These are phyloP conservation scores for Tupaia tana DNA, from an alignment of 2,113 vertebrate species.

Conservation along the genomic window DNA sequence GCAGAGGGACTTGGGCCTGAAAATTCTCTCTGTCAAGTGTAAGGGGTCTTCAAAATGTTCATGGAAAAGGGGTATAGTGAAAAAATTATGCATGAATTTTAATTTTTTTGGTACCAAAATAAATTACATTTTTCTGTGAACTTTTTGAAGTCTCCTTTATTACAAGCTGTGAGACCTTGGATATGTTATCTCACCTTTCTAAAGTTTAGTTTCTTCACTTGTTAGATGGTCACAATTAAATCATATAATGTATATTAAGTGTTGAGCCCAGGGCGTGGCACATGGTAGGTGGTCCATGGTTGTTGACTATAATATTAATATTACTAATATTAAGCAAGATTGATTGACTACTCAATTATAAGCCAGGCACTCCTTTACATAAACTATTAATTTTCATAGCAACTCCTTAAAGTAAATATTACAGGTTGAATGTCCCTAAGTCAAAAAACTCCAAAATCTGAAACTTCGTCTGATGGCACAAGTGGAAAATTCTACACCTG, in stretches of 20 bases:
- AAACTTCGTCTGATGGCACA: too few relatives aligned
- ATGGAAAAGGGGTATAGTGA: too few relatives aligned
- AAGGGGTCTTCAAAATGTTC: too few relatives aligned
- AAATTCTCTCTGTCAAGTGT: rapidly evolving
- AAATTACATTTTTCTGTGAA: too few relatives aligned
- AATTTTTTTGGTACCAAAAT: too few relatives aligned
- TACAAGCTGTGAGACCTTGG: not conserved
- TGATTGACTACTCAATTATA: not conserved
- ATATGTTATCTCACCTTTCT: not conserved
- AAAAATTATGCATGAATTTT: too few relatives aligned
- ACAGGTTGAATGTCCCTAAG: too few relatives aligned
- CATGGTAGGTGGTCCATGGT: not conserved
- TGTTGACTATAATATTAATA: rapidly evolving
- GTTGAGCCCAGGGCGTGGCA: not conserved
- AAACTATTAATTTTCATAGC: not conserved
- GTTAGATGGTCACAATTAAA: not conserved
- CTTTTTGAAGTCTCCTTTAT: too few relatives aligned
- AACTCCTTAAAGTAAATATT: not conserved
- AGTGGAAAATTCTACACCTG: too few relatives aligned
- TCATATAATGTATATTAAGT: rapidly evolving
- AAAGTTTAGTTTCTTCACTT: not conserved
- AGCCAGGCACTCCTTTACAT: not conserved
- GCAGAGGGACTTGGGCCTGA: not conserved
- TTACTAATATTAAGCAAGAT: not conserved
- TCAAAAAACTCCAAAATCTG: too few relatives aligned